phyloP scores from a whole-genome alignment of 2,888 invertebrate species.

The Blera fallax region DNA sequence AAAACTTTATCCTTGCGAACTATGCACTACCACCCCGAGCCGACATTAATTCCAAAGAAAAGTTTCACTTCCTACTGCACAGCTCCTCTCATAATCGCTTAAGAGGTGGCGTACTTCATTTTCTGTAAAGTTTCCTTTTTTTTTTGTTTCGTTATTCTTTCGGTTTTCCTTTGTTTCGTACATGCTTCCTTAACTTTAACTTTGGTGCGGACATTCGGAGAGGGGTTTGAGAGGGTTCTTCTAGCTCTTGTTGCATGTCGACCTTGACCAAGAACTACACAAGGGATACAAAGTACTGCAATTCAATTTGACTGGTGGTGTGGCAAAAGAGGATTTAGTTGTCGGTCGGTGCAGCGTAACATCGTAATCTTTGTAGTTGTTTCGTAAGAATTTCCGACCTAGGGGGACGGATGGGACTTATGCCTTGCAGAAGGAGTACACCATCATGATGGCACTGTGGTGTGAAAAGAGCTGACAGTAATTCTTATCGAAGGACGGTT shows the following conservation, averaged over 20 bases:
- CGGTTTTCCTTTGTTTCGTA: slow-evolving; percentile 32
- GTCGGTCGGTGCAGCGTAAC: slow-evolving; percentile 16
- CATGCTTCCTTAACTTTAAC: slow-evolving; percentile 38
- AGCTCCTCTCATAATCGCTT: slow-evolving; percentile 31
- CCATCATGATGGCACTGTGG: background rate
- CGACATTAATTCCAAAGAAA: slow-evolving; percentile 24
- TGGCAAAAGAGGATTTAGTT: slow-evolving; percentile 26
- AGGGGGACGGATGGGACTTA: background rate
- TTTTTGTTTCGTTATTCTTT: slow-evolving; percentile 10
- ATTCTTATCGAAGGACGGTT: slow-evolving; percentile 32
- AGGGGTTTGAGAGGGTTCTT: background rate
- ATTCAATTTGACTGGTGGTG: slow-evolving; percentile 41
- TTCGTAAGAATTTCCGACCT: slow-evolving; percentile 36
- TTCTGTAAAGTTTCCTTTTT: slow-evolving; percentile 40
- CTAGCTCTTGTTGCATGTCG: slow-evolving; percentile 61
- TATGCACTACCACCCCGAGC: background rate
- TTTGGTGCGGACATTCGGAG: background rate
- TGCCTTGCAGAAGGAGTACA: background rate
- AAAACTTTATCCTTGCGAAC: slow-evolving; percentile 44
- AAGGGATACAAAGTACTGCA: slow-evolving; percentile 35
- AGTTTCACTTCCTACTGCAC: background rate
- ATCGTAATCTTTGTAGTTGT: slow-evolving; percentile 38
- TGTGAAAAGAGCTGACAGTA: slow-evolving; percentile 37
- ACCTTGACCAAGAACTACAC: slow-evolving; percentile 66
- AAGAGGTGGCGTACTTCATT: slow-evolving; percentile 34